Evolutionary conservation across 2,113 vertebrate genomes (phyloP).

Genomic region (Crotalus horridus): DNA sequence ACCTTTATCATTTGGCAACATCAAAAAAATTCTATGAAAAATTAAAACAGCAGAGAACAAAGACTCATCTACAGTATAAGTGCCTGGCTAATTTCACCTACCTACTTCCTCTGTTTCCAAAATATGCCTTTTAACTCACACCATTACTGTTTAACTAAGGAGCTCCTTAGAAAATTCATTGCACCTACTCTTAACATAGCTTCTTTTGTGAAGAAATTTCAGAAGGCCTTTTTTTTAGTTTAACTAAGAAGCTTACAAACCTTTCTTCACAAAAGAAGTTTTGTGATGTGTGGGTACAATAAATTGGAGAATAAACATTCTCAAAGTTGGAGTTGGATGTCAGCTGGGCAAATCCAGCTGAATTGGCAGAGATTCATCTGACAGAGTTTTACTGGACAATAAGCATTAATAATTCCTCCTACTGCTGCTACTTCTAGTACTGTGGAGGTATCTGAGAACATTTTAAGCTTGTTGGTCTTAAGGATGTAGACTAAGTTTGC

Average conservation of each 20-base stretch:
- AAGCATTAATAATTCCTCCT: not conserved
- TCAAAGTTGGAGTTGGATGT: not conserved
- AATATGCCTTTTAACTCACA: not conserved
- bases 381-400: not conserved
- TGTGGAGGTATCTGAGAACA: not conserved
- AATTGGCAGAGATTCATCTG: not conserved
- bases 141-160: not conserved
- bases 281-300: not conserved
- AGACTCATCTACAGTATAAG: not conserved
- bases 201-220: not conserved
- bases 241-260: not conserved
- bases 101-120: not conserved
- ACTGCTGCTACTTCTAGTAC: not conserved
- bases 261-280: not conserved
- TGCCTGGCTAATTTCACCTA: not conserved
- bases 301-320: not conserved
- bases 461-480: not conserved
- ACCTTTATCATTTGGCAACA: not conserved
- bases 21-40: not conserved
- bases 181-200: not conserved
- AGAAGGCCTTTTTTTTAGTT: not conserved
- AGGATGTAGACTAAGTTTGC: not conserved
- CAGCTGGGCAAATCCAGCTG: not conserved
- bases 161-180: not conserved
- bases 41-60: not conserved